Base-by-base conservation (phyloP, 2,888 invertebrate genomes). In the Caenorhabditis sulstoni region DNA sequence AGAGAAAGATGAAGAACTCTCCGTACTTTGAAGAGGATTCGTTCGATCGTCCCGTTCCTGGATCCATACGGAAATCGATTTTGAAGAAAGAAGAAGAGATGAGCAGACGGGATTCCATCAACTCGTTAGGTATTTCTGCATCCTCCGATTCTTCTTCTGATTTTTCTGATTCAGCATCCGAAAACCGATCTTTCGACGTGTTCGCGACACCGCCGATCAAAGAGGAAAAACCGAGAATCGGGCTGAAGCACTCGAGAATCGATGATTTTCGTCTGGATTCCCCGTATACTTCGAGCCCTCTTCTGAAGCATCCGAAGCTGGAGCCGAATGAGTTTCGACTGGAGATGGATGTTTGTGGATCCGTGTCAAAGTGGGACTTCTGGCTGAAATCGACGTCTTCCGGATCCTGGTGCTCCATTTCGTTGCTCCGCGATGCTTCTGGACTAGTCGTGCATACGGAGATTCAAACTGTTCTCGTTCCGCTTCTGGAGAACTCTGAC, bases 21-120 rank as follows among this genome's bases (percentile, higher is more conserved):
- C 45, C 59, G 0, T 41, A 29, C 1, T 61, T n/a, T 8, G 70
- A 78, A 41, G 70, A 78, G 29, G 77, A 78, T 55, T 78, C 77
- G 5, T 78, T 78, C n/a, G 77, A 78, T 61, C 66, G 61, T 16
- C 71, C 77, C 0, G 66, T 78, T 14, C 77, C 66, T 22, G 71
- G 71, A 55, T 65, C 71, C 0, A 37, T 41, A 50, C 5, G 66
- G n/a, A 35, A 61, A 9, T 58, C 65, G 9, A n/a, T 65, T 22
- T n/a, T 74, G 29, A 53, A 22, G 11, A 16, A 16, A 1, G 23
- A 44, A 23, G 45, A 61, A 20, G 22, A n/a, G 0, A 14, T 4
- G 8, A 50, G 22, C 23, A 50, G 23, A 50, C 11, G 29, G 29
- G 29, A 29, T 7, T 29, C 29, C 4, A 29, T 29, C 3, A 29